Evolutionary conservation across 2,113 vertebrate genomes (phyloP), one percentile per base, ranked within the genome.

Genomic region (Chlamydotis undulata): DNA sequence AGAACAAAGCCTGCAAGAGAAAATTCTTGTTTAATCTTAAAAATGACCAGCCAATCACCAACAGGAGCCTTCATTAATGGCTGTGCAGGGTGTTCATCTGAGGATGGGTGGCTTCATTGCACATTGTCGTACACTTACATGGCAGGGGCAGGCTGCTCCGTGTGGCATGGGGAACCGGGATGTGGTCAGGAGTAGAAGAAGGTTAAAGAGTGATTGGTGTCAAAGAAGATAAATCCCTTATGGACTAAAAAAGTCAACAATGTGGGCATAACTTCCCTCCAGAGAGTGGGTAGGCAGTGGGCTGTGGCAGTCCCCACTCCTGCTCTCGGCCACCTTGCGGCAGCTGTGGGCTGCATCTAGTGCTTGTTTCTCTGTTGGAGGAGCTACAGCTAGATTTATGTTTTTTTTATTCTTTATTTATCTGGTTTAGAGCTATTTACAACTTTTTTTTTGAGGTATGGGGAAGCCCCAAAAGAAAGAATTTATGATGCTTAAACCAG

Each of bases 121-220:
- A 14, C 24, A 7, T 35, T 31, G 13, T 15, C 0, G 0, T 43
- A 25, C 19, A 9, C 16, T 85, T 41, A 16, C 0, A 1, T 14
- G 53, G 28, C 24, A 47, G 31, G 10, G 49, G 4, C 49, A 69
- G 45, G 29, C 22, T 60, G 22, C 15, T 21, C 28, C 24, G 10
- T 31, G 28, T 2, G 7, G 29, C 28, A 14, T 2, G 3, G 35
- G 33, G 43, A 52, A 15, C 28, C 3, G 7, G 31, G 21, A 75
- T 29, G 7, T 3, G 1, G 39, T 47, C 37, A 15, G n/a, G 12
- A 47, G 14, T 17, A 45, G 4, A 17, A 33, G 14, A 81, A 31
- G 10, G 7, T 64, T 28, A 71, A 65, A 47, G 29, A 52, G 24
- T 1, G 0, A 23, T 19, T 17, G 45, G 18, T 21, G 11, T 47